These are phyloP conservation scores for Coreoperca whiteheadi DNA, from an alignment of 2,113 vertebrate genomes.

Conservation along the genomic window DNA sequence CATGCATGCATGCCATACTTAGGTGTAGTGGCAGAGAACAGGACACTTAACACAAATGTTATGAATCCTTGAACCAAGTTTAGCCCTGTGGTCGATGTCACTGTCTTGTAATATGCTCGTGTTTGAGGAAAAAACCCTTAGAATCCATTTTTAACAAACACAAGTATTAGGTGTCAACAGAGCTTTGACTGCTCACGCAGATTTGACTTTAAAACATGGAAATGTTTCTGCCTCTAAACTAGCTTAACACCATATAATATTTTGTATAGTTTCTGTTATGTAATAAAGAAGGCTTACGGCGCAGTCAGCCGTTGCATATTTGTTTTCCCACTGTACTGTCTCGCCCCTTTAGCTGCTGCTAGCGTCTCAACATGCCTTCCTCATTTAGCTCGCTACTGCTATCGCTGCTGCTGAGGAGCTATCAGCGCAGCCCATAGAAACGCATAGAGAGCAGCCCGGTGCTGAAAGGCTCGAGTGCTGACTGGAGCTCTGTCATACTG, in stretches of 20 bases:
- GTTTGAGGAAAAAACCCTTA: background rate
- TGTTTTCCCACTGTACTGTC: conserved; percentile 5
- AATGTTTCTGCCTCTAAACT: background rate
- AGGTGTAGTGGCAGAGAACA: conserved; percentile 3
- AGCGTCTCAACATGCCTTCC: background rate
- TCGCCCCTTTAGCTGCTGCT: conserved; percentile 25
- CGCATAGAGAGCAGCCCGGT: conserved; percentile 58
- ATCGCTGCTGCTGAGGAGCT: conserved; percentile 55
- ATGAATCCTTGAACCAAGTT: background rate
- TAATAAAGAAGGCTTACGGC: conserved; percentile 31
- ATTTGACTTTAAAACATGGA: background rate
- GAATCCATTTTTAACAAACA: background rate
- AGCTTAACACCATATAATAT: background rate
- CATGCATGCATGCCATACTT: background rate
- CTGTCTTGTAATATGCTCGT: background rate
- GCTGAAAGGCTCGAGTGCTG: conserved; percentile 66
- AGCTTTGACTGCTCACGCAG: background rate
- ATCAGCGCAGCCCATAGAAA: conserved; percentile 60
- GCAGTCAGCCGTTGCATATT: background rate
- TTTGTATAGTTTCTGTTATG: background rate
- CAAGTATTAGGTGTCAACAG: background rate
- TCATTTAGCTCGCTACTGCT: background rate
- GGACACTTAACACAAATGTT: background rate
- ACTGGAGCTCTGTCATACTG: background rate
- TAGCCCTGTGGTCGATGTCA: background rate